These are phyloP conservation scores for Fukomys damarensis DNA, from an alignment of 2,113 vertebrate genomes.

Conservation along the genomic window DNA sequence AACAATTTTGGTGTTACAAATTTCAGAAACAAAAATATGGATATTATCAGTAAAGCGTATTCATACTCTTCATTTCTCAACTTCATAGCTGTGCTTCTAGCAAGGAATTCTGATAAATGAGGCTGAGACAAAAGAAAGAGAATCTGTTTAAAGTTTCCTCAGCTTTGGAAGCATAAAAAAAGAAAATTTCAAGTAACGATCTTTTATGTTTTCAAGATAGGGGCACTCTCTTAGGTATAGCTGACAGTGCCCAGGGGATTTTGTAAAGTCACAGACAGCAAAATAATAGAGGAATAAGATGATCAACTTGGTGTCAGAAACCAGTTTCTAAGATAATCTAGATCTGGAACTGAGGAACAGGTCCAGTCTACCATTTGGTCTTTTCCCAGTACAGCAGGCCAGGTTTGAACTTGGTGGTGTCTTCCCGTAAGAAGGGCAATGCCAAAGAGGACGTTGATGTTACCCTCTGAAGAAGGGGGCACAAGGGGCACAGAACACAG, in stretches of 20 bases:
- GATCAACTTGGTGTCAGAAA: neutral
- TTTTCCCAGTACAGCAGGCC: neutral
- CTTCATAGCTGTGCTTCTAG: neutral
- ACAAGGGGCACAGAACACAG: neutral
- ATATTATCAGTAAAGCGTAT: neutral
- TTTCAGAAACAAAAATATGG: slow-evolving; percentile 16
- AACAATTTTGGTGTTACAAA: neutral
- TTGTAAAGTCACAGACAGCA: neutral
- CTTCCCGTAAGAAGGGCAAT: neutral
- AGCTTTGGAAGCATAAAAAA: neutral
- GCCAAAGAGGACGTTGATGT: neutral
- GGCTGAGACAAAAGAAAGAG: neutral
- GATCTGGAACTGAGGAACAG: neutral
- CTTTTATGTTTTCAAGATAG: neutral
- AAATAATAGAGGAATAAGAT: neutral
- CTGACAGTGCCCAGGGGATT: neutral
- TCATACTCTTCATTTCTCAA: neutral
- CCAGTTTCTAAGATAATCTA: neutral
- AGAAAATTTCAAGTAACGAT: slow-evolving; percentile 24
- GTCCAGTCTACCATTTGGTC: neutral
- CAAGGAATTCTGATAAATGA: neutral
- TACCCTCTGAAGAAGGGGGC: neutral
- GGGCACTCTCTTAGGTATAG: neutral
- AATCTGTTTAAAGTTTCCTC: neutral
- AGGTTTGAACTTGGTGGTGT: neutral